Evolutionary conservation across 1,140 invertebrate genomes (phyloP).

Genomic region (Odontomachus brunneus): DNA sequence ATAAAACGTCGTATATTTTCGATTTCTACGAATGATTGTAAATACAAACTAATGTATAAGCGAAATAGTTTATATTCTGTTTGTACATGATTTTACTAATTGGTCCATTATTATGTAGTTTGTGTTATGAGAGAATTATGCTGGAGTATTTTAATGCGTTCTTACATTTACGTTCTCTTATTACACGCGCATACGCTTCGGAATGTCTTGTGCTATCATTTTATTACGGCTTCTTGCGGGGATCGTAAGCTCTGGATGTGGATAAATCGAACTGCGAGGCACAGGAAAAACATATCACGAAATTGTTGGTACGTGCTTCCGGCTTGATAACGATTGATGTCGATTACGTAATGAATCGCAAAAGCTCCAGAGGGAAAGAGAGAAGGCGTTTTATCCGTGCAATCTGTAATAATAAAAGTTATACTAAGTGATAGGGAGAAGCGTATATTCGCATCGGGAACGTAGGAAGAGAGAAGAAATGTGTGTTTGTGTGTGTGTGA

Average conservation of each 20-base stretch:
- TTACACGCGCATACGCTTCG: background rate
- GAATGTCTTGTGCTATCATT: background rate
- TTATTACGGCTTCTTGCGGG: conserved; percentile 31
- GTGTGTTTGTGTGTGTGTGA: background rate
- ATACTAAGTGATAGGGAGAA: conserved; percentile 52
- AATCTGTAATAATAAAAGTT: conserved; percentile 76
- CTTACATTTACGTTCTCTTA: background rate
- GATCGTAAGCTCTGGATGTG: conserved; percentile 10
- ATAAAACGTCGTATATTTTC: conserved; percentile 13
- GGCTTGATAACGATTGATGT: conserved; percentile 74
- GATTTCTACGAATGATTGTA: conserved; percentile 18
- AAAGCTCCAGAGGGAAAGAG: conserved; percentile 59
- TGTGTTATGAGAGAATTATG: background rate
- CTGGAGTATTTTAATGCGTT: conserved; percentile 30
- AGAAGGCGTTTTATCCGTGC: conserved; percentile 73
- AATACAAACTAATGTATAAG: background rate
- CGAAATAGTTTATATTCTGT: conserved; percentile 16
- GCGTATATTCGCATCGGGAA: conserved; percentile 15
- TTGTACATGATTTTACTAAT: conserved; percentile 20
- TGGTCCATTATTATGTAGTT: background rate
- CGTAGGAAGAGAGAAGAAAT: conserved; percentile 38
- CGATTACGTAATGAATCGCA: conserved; percentile 73
- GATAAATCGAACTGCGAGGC: conserved; percentile 38
- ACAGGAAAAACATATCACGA: conserved; percentile 78
- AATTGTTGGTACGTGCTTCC: conserved; percentile 74